Conservation (phyloP, 2,113 vertebrate genomes). For the Charadrius vociferus region DNA sequence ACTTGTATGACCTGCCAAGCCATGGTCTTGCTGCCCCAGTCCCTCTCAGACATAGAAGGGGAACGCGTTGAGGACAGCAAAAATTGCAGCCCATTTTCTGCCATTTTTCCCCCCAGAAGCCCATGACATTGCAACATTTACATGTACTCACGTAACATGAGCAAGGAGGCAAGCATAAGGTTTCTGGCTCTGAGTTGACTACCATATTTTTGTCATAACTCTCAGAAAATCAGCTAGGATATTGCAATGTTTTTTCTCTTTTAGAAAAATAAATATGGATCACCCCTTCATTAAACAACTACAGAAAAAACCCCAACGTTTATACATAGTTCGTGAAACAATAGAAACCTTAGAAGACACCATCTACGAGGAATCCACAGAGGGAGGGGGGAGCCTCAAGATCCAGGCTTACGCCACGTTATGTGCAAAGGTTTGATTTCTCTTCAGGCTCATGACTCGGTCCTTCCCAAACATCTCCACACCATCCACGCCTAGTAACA, state of each 20-base stretch:
- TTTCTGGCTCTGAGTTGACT: background rate
- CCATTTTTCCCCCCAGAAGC: background rate
- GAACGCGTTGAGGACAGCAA: accelerated
- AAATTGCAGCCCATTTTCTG: background rate
- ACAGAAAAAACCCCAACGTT: background rate
- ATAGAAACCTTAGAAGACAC: constrained; percentile 41
- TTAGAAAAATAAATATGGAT: constrained; percentile 37
- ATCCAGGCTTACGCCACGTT: background rate
- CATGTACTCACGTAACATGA: accelerated
- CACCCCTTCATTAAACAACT: constrained; percentile 65
- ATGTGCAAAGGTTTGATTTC: constrained; percentile 43
- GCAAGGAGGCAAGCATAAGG: background rate
- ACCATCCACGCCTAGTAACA: background rate
- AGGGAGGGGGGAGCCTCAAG: background rate
- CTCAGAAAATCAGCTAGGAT: background rate
- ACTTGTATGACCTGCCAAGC: background rate
- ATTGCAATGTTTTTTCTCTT: background rate
- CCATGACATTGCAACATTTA: accelerated
- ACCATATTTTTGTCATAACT: background rate
- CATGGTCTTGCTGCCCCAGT: accelerated
- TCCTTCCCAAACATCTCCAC: background rate
- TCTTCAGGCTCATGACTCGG: background rate
- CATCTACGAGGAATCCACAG: background rate
- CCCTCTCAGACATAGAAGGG: background rate
- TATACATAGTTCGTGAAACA: constrained; percentile 63